phyloP scores from a whole-genome alignment of 1,140 invertebrate genomes.

The Coelopa frigida region DNA sequence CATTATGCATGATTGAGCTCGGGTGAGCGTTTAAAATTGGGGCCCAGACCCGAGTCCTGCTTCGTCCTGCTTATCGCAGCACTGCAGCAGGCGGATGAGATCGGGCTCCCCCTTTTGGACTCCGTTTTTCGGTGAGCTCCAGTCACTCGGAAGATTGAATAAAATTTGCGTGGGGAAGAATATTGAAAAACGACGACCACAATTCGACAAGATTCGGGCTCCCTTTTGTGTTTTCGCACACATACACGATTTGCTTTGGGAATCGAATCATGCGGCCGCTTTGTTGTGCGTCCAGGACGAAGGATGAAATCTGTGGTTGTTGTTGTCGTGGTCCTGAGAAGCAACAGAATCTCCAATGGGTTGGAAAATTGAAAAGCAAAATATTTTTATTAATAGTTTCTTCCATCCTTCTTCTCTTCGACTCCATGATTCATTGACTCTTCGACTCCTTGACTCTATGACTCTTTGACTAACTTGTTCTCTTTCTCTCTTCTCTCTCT shows the following conservation, averaged over 20 bases:
- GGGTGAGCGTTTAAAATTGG: no score
- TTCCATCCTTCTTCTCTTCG: no score
- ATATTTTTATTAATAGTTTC: slow-evolving; percentile 16
- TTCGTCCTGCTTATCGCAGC: no score
- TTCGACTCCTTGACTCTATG: no score
- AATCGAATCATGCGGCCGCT: not conserved
- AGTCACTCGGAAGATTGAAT: slow-evolving; percentile 45
- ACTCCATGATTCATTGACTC: no score
- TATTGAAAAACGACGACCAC: slow-evolving; percentile 8
- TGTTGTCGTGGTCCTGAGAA: no score
- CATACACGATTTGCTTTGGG: slow-evolving; percentile 4
- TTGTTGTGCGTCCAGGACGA: slow-evolving; percentile 1
- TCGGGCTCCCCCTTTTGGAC: no score
- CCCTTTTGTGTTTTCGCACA: not conserved
- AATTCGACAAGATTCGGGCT: no score
- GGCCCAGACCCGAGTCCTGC: no score
- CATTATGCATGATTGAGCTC: slow-evolving; percentile 37
- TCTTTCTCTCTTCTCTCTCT: not conserved
- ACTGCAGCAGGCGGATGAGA: no score
- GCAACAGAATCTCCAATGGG: slow-evolving; percentile 24
- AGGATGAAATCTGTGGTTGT: no score
- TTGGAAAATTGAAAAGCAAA: slow-evolving; percentile 44
- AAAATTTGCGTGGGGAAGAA: slow-evolving; percentile 37
- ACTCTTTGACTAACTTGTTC: not conserved
- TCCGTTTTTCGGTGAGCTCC: no score